These are phyloP conservation scores for Aphodius granarius DNA, from an alignment of 2,888 invertebrate species.

Conservation along the genomic window DNA sequence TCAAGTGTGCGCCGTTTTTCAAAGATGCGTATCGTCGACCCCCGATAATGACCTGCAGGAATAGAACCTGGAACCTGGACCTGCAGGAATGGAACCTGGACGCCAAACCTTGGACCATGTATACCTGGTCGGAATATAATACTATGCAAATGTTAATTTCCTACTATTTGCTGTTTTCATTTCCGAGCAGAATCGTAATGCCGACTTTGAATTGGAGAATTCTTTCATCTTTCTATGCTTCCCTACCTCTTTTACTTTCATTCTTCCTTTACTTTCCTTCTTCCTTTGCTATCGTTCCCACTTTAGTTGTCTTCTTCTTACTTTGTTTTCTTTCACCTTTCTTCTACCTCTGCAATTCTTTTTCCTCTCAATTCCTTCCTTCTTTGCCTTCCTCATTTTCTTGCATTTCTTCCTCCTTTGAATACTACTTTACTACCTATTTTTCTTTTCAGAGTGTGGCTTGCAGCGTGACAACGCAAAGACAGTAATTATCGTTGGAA, in stretches of 20 bases:
- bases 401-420: not conserved
- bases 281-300: too few species aligned
- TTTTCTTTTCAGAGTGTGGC: constrained; percentile 17
- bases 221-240: too few species aligned
- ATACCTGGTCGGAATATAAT: not conserved
- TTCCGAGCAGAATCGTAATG: too few species aligned
- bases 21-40: not conserved
- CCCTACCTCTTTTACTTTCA: too few species aligned
- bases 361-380: too few species aligned
- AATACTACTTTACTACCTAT: not conserved
- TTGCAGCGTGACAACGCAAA: constrained; percentile 5
- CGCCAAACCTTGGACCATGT: not conserved
- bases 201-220: too few species aligned
- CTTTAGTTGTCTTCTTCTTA: too few species aligned
- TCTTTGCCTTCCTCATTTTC: too few species aligned
- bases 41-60: not conserved
- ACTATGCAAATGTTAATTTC: not conserved
- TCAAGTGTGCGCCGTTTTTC: not conserved
- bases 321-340: too few species aligned
- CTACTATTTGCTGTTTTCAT: not conserved
- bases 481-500: constrained; percentile 13
- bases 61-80: too few species aligned
- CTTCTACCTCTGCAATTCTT: too few species aligned
- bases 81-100: constrained; percentile 8
- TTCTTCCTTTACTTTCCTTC: too few species aligned